phyloP scores from a whole-genome alignment of 2,888 invertebrate genomes.

The Willowsia nigromaculata region DNA sequence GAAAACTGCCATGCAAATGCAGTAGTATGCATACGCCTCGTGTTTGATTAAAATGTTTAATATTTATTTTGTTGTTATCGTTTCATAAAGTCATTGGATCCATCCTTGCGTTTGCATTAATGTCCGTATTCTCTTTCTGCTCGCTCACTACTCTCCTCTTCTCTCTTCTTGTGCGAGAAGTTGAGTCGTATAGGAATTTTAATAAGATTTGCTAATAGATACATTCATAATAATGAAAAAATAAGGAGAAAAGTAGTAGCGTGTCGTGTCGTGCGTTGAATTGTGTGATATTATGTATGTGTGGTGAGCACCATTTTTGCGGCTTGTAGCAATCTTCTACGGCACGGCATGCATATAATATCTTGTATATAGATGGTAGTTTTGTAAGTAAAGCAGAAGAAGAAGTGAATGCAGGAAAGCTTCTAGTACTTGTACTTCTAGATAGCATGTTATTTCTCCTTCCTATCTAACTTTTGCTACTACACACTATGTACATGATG shows the following conservation, averaged over 20 bases:
- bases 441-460: neutral
- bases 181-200: conserved; percentile 18
- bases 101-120: neutral
- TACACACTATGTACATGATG: no score
- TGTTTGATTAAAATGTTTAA: conserved; percentile 38
- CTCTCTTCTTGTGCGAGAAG: neutral
- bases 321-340: neutral
- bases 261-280: neutral
- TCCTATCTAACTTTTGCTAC: neutral
- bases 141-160: no score
- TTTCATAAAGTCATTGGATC: conserved; percentile 29
- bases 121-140: no score
- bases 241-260: conserved; percentile 1
- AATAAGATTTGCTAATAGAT: conserved; percentile 37
- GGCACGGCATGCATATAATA: neutral
- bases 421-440: neutral
- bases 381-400: neutral
- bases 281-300: neutral
- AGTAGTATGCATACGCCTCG: neutral
- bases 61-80: conserved; percentile 39
- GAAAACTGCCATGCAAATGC: neutral
- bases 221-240: neutral
- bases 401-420: neutral
- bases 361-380: neutral
- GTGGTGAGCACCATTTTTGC: neutral